Evolutionary conservation across 2,113 vertebrate species (phyloP), one percentile per base, ranked within the genome.

Genomic region (Cettia cetti): DNA sequence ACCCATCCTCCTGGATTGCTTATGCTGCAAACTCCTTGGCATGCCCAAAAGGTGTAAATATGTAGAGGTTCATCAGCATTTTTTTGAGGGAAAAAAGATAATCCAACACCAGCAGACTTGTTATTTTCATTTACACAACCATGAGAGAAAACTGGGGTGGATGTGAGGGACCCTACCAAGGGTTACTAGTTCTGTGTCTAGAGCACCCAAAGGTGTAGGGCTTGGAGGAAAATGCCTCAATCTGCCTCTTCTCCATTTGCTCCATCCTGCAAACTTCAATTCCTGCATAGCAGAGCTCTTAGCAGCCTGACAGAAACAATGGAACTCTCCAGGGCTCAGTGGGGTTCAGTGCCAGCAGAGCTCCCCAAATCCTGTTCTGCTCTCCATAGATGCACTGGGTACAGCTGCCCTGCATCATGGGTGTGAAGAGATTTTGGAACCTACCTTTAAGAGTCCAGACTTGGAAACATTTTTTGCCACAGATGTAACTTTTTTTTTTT

Each of bases 321-420:
- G 30, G 61, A n/a, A 71, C 39, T 11, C 28, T 42, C 14, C 40
- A 86, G 42, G 30, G 35, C 39, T 86, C 4, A 0, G 33, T 22
- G 35, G 17, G n/a, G 16, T n/a, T 76, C 27, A 39, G 50, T 9
- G 7, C 18, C 0, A 3, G 86, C 4, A 5, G 21, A 57, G 14
- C 12, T 89, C 56, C 76, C 61, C 13, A 44, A 30, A 68, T 13
- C 0, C 0, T 0, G 1, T 19, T 50, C 40, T 74, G 15, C 15
- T 72, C 53, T 40, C 33, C 23, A 7, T 2, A 8, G 33, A 4
- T 47, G 27, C 26, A 16, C 19, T 1, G 6, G 37, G 20, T 66
- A 11, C 9, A 45, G 39, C 53, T 89, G 26, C 24, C 26, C 20
- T 39, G 17, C 18, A 9, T 13, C 15, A 1, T 15, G 44, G 24